These are phyloP conservation scores for Eulimnadia texana DNA, from an alignment of 1,140 invertebrate genomes.

Conservation along the genomic window DNA sequence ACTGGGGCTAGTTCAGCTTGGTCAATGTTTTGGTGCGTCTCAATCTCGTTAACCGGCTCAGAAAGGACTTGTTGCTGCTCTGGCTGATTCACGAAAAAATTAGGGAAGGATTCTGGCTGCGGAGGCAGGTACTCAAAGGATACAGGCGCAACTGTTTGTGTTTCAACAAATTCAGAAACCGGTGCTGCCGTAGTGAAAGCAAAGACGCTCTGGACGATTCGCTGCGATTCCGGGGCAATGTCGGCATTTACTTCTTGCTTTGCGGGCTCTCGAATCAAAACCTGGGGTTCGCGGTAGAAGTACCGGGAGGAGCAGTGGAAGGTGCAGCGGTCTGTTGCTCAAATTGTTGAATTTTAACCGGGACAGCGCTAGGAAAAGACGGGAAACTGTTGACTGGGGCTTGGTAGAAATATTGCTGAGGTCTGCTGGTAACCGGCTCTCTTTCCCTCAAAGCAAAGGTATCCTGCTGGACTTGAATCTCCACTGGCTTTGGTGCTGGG, in stretches of 20 bases:
- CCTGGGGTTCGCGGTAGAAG: not conserved
- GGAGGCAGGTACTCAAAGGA: not conserved
- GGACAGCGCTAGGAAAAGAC: not conserved
- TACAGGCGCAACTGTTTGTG: not conserved
- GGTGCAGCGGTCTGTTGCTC: not conserved
- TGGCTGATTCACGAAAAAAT: not conserved
- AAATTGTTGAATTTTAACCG: not conserved
- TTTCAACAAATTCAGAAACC: not conserved
- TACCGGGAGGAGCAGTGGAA: not conserved
- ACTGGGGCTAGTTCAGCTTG: not conserved
- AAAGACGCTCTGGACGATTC: not conserved
- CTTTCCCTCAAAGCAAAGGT: too few relatives aligned
- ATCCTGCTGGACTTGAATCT: slow-evolving; percentile 1
- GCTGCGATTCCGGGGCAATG: not conserved
- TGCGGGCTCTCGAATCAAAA: too few relatives aligned
- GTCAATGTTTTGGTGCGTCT: not conserved
- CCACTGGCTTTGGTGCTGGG: not conserved
- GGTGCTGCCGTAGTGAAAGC: not conserved
- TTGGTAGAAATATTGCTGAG: not conserved
- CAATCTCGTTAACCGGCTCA: not conserved
- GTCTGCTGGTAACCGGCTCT: not conserved
- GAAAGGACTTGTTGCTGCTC: not conserved
- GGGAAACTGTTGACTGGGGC: not conserved
- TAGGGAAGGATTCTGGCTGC: not conserved
- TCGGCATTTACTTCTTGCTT: not conserved